A percentile compares a stretch with the other conserved stretches of the same genome.
Conservation (phyloP, 1,140 invertebrate genomes). For the Pogonomyrmex barbatus region DNA sequence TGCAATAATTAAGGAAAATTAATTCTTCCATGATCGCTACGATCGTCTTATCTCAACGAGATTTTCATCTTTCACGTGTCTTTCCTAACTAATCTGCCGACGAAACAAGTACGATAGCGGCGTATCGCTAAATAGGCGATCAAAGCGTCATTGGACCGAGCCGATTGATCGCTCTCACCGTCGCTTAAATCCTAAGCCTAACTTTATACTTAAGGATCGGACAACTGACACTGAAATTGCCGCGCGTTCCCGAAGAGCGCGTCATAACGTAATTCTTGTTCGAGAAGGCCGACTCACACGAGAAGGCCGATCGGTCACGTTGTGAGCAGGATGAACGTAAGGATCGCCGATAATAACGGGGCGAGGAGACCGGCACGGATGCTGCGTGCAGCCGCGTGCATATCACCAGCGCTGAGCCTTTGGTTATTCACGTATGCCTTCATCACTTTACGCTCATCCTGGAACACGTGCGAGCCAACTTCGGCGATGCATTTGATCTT, state of each 20-base stretch:
- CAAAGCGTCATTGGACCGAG: conserved; percentile 21
- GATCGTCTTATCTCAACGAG: conserved; percentile 19
- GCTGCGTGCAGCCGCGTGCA: conserved; percentile 55
- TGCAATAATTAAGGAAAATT: neutral
- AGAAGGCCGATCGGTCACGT: conserved; percentile 72
- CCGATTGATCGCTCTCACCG: conserved; percentile 17
- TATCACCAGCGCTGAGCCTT: conserved; percentile 74
- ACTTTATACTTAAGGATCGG: conserved; percentile 71
- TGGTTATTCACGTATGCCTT: conserved; percentile 77
- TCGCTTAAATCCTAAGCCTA: conserved; percentile 61
- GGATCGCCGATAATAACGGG: conserved; percentile 37
- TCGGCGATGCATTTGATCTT: conserved; percentile 73
- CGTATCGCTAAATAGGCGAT: neutral
- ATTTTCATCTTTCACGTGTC: conserved; percentile 22
- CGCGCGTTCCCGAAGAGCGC: conserved; percentile 18
- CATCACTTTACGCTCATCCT: conserved; percentile 64
- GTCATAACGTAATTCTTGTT: conserved; percentile 38
- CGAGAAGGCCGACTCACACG: conserved; percentile 43
- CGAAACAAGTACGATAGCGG: neutral
- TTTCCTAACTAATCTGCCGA: neutral
- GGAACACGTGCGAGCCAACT: conserved; percentile 66
- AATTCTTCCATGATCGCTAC: neutral
- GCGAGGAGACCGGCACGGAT: conserved; percentile 9
- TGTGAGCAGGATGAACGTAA: conserved; percentile 53
- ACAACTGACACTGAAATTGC: conserved; percentile 70